Conservation (phyloP, 30 jellyfish, hydroid and myxozoan species). For the Hydractinia echinata region DNA sequence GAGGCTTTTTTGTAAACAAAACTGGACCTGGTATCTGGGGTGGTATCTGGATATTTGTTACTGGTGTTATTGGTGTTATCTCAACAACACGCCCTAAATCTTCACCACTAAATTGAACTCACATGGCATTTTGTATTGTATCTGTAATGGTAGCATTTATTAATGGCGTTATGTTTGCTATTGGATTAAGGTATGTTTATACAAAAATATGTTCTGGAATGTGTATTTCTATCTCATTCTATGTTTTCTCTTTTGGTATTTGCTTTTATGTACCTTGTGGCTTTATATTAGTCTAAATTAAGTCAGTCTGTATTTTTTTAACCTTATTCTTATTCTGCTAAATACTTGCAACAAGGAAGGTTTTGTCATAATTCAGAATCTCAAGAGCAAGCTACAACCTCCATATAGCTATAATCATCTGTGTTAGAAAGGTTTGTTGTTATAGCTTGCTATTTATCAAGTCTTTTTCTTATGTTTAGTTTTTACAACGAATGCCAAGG, state of each 20-base stretch:
- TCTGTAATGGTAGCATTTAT: conserved; percentile 1
- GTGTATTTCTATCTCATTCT: too few relatives aligned
- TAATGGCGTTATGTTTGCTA: conserved; percentile 10
- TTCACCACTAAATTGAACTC: conserved; percentile 13
- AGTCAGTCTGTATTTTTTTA: too few relatives aligned
- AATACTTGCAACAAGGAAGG: too few relatives aligned
- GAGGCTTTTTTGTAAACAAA: not conserved
- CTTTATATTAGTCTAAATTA: too few relatives aligned
- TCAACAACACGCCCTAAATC: not conserved
- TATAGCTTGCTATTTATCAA: not conserved
- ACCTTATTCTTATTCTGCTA: too few relatives aligned
- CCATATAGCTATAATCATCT: too few relatives aligned
- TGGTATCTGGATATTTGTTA: conserved; percentile 21
- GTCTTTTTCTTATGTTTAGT: not conserved
- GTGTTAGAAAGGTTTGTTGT: too few relatives aligned
- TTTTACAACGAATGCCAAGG: not conserved
- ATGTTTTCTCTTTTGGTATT: too few relatives aligned
- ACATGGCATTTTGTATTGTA: not conserved
- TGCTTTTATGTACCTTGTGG: too few relatives aligned
- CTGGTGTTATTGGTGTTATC: conserved; percentile 16
- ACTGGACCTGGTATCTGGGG: conserved; percentile 24
- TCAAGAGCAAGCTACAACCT: too few relatives aligned
- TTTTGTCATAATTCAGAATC: too few relatives aligned
- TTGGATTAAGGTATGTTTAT: not conserved
- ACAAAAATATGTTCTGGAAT: not conserved